Conservation (phyloP, 2,113 vertebrate species). For the Arvicanthis niloticus region DNA sequence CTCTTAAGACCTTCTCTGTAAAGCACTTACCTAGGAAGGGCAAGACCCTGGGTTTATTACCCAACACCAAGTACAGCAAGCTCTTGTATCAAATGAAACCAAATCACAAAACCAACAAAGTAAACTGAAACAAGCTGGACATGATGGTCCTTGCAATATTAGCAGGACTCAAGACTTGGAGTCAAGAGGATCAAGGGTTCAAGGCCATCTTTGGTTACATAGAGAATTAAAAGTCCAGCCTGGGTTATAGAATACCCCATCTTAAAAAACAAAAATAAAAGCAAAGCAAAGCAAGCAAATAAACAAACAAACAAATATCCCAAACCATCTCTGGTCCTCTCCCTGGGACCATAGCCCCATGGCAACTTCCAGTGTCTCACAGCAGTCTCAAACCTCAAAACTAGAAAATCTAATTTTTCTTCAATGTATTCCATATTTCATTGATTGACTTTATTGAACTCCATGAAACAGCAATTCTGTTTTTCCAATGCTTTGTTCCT, state of each 20-base stretch:
- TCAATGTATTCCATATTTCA: neutral
- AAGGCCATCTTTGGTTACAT: neutral
- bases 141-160: neutral
- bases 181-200: too few relatives aligned
- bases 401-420: neutral
- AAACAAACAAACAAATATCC: too few relatives aligned
- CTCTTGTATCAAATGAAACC: neutral
- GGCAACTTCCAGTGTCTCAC: too few relatives aligned
- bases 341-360: too few relatives aligned
- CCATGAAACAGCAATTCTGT: neutral
- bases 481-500: conserved; percentile 50
- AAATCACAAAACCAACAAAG: neutral
- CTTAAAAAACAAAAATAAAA: neutral
- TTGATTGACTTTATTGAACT: conserved; percentile 33
- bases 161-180: neutral
- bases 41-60: neutral
- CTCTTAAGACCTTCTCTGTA: neutral
- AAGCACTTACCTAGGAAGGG: neutral
- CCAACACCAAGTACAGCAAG: neutral
- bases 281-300: too few relatives aligned
- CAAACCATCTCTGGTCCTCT: too few relatives aligned
- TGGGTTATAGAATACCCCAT: neutral
- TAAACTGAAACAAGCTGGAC: neutral
- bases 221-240: neutral
- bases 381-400: too few relatives aligned